Percentiles rank a stretch among this genome's conserved stretches.
Evolutionary conservation across 2,113 vertebrate genomes (phyloP).

Genomic region (Laterallus jamaicensis): DNA sequence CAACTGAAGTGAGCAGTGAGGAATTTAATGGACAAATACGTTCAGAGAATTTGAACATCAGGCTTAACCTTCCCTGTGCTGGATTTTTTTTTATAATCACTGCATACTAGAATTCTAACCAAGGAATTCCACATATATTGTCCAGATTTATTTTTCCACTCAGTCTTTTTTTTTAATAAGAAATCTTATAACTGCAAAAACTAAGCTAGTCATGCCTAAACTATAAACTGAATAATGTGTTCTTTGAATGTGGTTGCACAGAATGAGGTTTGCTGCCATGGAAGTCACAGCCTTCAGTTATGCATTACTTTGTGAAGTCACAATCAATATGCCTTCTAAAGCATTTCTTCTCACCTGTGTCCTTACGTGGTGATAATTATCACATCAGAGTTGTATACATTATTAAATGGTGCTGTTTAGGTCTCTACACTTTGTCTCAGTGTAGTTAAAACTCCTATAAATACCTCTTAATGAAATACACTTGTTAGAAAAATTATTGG

Average conservation of each 20-base stretch:
- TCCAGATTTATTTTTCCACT: background rate
- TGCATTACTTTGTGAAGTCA: background rate
- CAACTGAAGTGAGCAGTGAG: background rate
- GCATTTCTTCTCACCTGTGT: background rate
- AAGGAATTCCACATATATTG: background rate
- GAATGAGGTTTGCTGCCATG: background rate
- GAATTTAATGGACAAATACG: background rate
- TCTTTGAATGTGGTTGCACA: background rate
- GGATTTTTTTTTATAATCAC: background rate
- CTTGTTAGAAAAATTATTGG: background rate
- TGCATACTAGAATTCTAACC: background rate
- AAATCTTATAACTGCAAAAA: background rate
- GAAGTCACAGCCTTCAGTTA: background rate
- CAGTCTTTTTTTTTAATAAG: background rate
- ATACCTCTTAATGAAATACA: background rate
- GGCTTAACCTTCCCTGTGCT: background rate
- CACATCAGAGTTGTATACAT: background rate
- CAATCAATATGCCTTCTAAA: background rate
- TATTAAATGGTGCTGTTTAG: background rate
- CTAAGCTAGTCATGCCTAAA: background rate
- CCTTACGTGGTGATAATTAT: background rate
- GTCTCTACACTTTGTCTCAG: background rate
- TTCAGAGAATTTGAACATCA: background rate
- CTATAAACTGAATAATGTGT: background rate
- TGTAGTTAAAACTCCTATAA: background rate